phyloP scores from a whole-genome alignment of 2,888 invertebrate species.

The Amphimallon solstitiale region DNA sequence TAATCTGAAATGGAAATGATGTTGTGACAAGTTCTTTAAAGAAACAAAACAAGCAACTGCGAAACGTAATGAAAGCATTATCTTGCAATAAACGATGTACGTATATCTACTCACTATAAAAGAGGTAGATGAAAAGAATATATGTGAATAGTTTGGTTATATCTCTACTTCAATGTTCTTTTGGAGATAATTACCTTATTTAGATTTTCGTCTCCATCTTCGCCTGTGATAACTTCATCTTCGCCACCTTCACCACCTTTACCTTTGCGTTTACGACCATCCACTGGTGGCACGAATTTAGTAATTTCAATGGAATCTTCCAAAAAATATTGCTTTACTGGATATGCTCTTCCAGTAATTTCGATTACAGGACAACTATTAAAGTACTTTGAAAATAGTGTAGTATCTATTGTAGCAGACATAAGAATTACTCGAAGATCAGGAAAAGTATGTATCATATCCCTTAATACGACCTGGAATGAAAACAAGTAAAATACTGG shows the following conservation, averaged over 20 bases:
- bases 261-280: slow-evolving; percentile 76
- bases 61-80: no score
- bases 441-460: slow-evolving; percentile 93
- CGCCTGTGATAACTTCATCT: slow-evolving; percentile 65
- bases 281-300: slow-evolving; percentile 81
- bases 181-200: slow-evolving; percentile 73
- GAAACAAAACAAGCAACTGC: no score
- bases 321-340: slow-evolving; percentile 90
- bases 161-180: no score
- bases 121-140: no score
- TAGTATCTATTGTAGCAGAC: slow-evolving; percentile 98
- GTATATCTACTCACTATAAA: no score
- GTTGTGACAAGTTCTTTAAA: no score
- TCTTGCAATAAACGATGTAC: no score
- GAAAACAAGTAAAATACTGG: slow-evolving; percentile 14
- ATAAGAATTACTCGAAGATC: slow-evolving; percentile 93
- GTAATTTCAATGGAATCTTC: slow-evolving; percentile 93
- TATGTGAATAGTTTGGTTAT: no score
- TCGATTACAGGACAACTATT: slow-evolving; percentile 91
- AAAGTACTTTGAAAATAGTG: slow-evolving; percentile 92
- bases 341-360: slow-evolving; percentile 86
- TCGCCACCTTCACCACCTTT: slow-evolving; percentile 68
- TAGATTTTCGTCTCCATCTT: slow-evolving; percentile 73
- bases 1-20: no score
- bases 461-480: slow-evolving; percentile 78